Base-by-base conservation (phyloP, 2,888 invertebrate genomes). In the Callinectes sapidus region DNA sequence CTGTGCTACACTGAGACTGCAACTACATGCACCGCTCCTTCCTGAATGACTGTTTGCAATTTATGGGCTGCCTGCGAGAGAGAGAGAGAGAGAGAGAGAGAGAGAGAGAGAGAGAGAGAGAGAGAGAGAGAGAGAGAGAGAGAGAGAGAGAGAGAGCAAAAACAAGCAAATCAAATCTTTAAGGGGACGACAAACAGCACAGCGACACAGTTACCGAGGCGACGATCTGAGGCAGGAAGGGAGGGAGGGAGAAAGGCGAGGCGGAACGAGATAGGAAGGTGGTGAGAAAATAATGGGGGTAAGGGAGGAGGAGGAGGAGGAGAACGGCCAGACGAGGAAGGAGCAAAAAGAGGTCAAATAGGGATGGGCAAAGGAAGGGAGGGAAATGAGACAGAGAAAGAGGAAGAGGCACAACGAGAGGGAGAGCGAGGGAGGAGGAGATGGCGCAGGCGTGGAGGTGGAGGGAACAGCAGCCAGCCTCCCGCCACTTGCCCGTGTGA, bases 41-140 rank as follows among this genome's bases (percentile, higher is more conserved):
- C 71, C 71, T 6, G 71, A 71, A 71, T 71, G 71, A 71, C 71
- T 71, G 71, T 28, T 71, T 71, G 71, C 61, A 61, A 61, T 61
- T 61, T 23, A 61, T 61, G 61, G 61, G 61, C 61, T 0, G 18
- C 23, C 18, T 18, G 61, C 14, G 28, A 54, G 28, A 42, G 28
- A 87, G 87, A 48, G 42, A 54, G 54, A 54, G 14, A 23, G 18
- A 28, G 28, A 35, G 81, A 81, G 81, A 61, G 89, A 89, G 89
- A 89, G 89, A 89, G 89, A 89, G 89, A 89, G 89, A 89, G 89
- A 89, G 89, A 89, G 89, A 89, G 89, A 89, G 89, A 61, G 89
- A 89, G 89, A 89, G 89, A 89, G 89, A 89, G 89, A 89, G 89
- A 89, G 89, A 89, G 89, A 89, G 89, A 89, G 89, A 89, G 89